Evolutionary conservation across 64 coral and sea anemone species (phyloP).

Genomic region (Montipora sp.): DNA sequence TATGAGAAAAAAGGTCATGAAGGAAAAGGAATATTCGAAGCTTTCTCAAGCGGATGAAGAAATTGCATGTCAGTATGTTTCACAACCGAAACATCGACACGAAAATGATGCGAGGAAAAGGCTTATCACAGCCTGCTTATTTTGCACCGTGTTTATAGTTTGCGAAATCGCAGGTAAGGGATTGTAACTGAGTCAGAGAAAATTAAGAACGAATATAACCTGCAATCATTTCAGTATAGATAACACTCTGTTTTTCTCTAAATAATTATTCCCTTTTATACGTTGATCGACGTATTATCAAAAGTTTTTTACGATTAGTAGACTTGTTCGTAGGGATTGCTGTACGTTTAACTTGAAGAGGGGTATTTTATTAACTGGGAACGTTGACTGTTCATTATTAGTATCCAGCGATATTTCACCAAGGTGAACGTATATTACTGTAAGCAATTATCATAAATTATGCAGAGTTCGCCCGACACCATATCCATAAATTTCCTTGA

Average conservation of each 20-base stretch:
- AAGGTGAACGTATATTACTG: too few species aligned
- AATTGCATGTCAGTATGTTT: constrained; percentile 15
- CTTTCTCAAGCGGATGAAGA: constrained; percentile 34
- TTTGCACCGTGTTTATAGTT: constrained; percentile 61
- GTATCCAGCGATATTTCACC: too few species aligned
- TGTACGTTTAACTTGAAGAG: too few species aligned
- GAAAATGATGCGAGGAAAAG: constrained; percentile 48
- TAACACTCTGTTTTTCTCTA: too few species aligned
- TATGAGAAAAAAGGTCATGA: constrained; percentile 1
- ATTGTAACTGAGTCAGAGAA: neutral
- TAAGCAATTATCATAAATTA: too few species aligned
- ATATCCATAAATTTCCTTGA: too few species aligned
- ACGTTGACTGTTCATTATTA: neutral
- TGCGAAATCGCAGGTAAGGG: constrained; percentile 64
- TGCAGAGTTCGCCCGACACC: too few species aligned
- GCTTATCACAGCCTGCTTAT: constrained; percentile 33
- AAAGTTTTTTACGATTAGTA: too few species aligned
- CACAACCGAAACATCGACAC: neutral
- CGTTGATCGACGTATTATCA: neutral
- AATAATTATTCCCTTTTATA: neutral
- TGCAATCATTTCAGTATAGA: too few species aligned
- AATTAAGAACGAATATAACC: neutral
- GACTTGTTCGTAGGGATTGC: too few species aligned
- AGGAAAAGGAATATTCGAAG: constrained; percentile 4
- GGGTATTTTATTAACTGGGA: neutral